A percentile compares a stretch with the other conserved stretches of the same genome.
Evolutionary conservation across 2,888 invertebrate genomes (phyloP).

Genomic region (Agrochola litura): DNA sequence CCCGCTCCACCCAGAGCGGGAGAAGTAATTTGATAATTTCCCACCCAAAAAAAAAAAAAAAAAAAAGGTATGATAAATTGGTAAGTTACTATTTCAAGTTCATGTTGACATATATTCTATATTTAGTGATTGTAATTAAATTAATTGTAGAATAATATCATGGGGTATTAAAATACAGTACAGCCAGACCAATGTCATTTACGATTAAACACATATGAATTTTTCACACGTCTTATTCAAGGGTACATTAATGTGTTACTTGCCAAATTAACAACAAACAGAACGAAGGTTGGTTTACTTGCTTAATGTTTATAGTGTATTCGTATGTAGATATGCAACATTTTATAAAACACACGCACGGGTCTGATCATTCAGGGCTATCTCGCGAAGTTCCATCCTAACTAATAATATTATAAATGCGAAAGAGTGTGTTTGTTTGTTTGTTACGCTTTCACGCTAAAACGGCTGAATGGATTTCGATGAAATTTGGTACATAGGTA

Average conservation of each 20-base stretch:
- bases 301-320: constrained; percentile 7
- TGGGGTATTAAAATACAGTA: background rate
- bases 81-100: background rate
- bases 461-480: too few species aligned
- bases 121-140: background rate
- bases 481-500: too few species aligned
- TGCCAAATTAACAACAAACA: constrained; percentile 49
- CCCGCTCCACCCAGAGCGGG: too few species aligned
- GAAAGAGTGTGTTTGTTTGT: too few species aligned
- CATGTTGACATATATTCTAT: background rate
- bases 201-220: background rate
- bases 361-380: background rate
- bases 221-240: constrained; percentile 37
- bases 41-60: too few species aligned
- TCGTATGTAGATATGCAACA: background rate
- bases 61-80: background rate
- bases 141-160: background rate
- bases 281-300: constrained; percentile 46
- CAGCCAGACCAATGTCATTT: background rate
- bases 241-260: constrained; percentile 19
- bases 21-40: too few species aligned
- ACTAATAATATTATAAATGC: too few species aligned
- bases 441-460: too few species aligned
- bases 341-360: constrained; percentile 8
- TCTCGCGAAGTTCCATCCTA: background rate